Evolutionary conservation across 2,888 invertebrate species (phyloP), one percentile per base, ranked within the genome.

Genomic region (Melanotus villosus): DNA sequence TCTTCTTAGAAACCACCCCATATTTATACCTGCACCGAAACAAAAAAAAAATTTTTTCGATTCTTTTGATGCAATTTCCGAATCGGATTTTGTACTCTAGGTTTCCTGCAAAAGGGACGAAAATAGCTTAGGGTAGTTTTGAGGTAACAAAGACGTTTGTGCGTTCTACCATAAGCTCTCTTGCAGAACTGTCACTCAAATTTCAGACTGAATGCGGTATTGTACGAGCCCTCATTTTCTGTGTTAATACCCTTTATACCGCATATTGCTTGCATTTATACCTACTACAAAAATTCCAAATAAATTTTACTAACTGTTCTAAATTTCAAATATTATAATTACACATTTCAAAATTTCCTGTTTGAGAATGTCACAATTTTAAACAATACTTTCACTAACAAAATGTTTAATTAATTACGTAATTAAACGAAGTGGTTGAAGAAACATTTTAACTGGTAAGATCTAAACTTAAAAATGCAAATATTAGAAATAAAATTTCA

Each of bases 1-100:
- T 62, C 68, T 73, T 73, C 75, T 65, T 65, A 73, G 75, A 75
- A 65, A 56, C 60, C 72, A 73, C 75, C 75, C 75, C 68, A 69
- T 66, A 70, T 71, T 74, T 71, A 70, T 75, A 75, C 75, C 75
- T 75, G 75, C 66, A 67, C 30, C 70, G 43, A 62, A 23, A 67
- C 67, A 67, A 58, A 67, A 67, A 66, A 47, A n/a, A n/a, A n/a
- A n/a, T n/a, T n/a, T n/a, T n/a, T 54, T 45, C 43, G 38, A 54
- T 65, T 50, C 70, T 30, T 68, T 60, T 56, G 65, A 75, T 64
- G 70, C 56, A 54, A 72, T 65, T 70, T 70, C 62, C 26, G 36
- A 16, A 54, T 66, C 36, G 16, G 36, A 36, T 41, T 62, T 30
- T 50, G 12, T 16, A 18, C 63, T 45, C 54, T 68, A 68, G 9